Conservation (phyloP, 2,888 invertebrate species). For the Poecilobothrus nobilitatus region DNA sequence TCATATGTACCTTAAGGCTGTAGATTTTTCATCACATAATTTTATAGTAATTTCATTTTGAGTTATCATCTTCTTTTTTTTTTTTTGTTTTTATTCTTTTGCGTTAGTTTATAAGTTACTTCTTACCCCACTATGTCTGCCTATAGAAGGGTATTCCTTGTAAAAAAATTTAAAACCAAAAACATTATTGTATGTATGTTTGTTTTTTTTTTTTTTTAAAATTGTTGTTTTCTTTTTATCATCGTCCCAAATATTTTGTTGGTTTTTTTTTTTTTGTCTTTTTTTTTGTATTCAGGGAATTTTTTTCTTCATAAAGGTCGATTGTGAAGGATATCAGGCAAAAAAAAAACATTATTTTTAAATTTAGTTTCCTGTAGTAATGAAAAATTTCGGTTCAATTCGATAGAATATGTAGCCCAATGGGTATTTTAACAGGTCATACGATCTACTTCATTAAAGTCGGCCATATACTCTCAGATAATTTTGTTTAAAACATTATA, state of each 20-base stretch:
- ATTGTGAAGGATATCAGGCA: background rate
- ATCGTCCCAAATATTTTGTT: background rate
- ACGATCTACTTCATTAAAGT: too few relatives aligned
- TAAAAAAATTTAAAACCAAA: background rate
- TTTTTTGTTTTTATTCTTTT: background rate
- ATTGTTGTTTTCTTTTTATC: background rate
- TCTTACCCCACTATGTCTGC: background rate
- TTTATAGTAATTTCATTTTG: background rate
- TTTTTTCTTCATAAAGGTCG: background rate
- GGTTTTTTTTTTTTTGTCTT: background rate
- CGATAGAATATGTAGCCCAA: too few relatives aligned
- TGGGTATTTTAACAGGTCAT: too few relatives aligned
- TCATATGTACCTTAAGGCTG: background rate
- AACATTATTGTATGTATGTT: background rate
- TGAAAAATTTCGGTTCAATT: too few relatives aligned
- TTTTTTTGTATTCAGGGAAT: background rate
- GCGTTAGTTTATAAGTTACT: too few relatives aligned
- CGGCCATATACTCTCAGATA: too few relatives aligned
- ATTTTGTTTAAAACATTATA: too few relatives aligned
- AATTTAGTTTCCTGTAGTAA: too few relatives aligned
- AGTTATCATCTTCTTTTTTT: background rate
- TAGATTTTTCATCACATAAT: conserved; percentile 5
- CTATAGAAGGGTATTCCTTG: background rate
- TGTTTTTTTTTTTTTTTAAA: background rate
- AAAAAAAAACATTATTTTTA: background rate